Percentiles rank a stretch among this genome's conserved stretches.
phyloP scores from a whole-genome alignment of 1,140 invertebrate genomes.

The Tetragonula clypearis region DNA sequence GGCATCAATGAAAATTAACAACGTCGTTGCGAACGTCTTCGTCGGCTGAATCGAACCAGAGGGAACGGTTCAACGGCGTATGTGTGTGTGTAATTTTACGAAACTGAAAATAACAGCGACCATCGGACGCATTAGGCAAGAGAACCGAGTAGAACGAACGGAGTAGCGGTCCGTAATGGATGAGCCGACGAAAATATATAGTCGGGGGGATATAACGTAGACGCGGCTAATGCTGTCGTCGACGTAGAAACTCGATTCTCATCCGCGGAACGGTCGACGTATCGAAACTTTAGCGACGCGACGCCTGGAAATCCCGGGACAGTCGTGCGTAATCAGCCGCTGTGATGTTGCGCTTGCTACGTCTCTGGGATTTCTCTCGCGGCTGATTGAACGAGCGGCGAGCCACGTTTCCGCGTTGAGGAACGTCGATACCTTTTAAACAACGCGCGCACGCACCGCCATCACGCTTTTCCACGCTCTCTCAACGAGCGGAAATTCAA shows the following conservation, averaged over 20 bases:
- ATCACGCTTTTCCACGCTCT: slow-evolving; percentile 22
- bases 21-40: neutral
- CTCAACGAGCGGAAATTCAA: slow-evolving; percentile 20
- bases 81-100: too few species aligned
- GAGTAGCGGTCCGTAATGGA: slow-evolving; percentile 38
- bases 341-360: neutral
- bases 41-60: neutral
- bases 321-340: slow-evolving; percentile 55
- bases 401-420: slow-evolving; percentile 54
- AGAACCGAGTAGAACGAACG: neutral
- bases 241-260: slow-evolving; percentile 53
- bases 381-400: slow-evolving; percentile 39
- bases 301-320: slow-evolving; percentile 53
- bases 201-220: slow-evolving; percentile 27
- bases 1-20: too few species aligned
- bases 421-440: slow-evolving; percentile 59
- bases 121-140: neutral
- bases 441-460: slow-evolving; percentile 10
- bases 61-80: neutral
- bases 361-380: slow-evolving; percentile 40
- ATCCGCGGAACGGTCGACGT: slow-evolving; percentile 26
- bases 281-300: slow-evolving; percentile 55
- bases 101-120: slow-evolving; percentile 45
- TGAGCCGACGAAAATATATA: slow-evolving; percentile 55
- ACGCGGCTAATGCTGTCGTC: slow-evolving; percentile 48